phyloP scores from a whole-genome alignment of 2,113 vertebrate species.

The Phyllopteryx taeniolatus region DNA sequence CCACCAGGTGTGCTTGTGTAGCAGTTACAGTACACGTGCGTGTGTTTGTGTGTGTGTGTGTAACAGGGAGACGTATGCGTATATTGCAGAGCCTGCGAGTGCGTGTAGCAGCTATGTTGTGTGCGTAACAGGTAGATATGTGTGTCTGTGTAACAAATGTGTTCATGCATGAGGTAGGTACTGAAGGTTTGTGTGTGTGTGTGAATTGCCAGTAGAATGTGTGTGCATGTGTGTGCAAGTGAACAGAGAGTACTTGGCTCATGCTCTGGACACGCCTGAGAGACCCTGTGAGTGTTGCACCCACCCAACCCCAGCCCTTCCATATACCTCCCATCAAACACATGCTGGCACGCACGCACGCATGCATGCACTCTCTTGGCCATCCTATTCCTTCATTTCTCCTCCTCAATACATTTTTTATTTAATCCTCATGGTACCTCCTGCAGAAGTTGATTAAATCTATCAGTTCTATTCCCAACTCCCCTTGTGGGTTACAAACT shows the following conservation, averaged over 20 bases:
- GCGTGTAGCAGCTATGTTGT: no score
- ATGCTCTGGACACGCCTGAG: slow-evolving; percentile 65
- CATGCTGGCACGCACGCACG: slow-evolving; percentile 52
- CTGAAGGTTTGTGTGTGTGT: slow-evolving; percentile 13
- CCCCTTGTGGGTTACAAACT: neutral
- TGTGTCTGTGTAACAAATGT: no score
- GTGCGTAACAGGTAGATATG: no score
- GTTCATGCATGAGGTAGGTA: neutral
- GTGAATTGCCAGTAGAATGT: neutral
- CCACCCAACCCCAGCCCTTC: slow-evolving; percentile 16
- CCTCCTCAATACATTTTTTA: slow-evolving; percentile 10
- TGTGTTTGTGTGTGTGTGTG: slow-evolving; percentile 2
- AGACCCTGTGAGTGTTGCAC: slow-evolving; percentile 58
- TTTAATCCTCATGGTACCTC: slow-evolving; percentile 16
- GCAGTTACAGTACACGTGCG: slow-evolving; percentile 19
- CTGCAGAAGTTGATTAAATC: slow-evolving; percentile 11
- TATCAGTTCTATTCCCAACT: slow-evolving; percentile 16
- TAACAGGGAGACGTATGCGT: neutral
- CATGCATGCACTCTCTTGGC: slow-evolving; percentile 34
- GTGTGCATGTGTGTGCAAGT: slow-evolving; percentile 18
- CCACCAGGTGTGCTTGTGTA: neutral
- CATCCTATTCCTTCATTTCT: slow-evolving; percentile 30
- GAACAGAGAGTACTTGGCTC: slow-evolving; percentile 55
- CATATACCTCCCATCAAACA: slow-evolving; percentile 48
- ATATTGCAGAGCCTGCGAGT: no score